Percentiles rank a stretch among this genome's conserved stretches.
Evolutionary conservation across 2,888 invertebrate genomes (phyloP).

Genomic region (Phaedon cochleariae): DNA sequence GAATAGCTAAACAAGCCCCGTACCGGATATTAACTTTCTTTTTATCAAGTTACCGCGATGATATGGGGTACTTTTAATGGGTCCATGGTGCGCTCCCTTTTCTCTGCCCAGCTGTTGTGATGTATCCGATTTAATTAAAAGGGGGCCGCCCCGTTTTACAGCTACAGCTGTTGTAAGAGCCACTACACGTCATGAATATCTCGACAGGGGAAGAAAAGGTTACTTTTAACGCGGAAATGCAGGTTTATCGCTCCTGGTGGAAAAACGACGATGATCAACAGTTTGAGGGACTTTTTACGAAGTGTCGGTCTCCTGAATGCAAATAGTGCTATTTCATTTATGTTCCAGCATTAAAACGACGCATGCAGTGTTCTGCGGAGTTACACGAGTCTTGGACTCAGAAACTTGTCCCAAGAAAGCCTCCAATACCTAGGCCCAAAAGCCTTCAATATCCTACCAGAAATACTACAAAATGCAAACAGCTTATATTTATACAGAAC

Average conservation of each 20-base stretch:
- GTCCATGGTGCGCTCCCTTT: slow-evolving; percentile 33
- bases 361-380: too few relatives aligned
- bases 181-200: slow-evolving; percentile 37
- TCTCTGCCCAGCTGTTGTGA: slow-evolving; percentile 53
- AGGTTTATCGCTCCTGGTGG: neutral
- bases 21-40: slow-evolving; percentile 50
- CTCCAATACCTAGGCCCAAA: too few relatives aligned
- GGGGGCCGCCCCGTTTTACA: slow-evolving; percentile 40
- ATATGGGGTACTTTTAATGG: slow-evolving; percentile 40
- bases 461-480: too few relatives aligned
- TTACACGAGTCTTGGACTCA: too few relatives aligned
- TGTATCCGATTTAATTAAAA: slow-evolving; percentile 57
- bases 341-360: too few relatives aligned
- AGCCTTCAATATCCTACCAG: too few relatives aligned
- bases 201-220: slow-evolving; percentile 12
- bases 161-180: slow-evolving; percentile 41
- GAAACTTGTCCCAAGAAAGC: too few relatives aligned
- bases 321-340: too few relatives aligned
- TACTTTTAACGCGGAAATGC: neutral
- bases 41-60: slow-evolving; percentile 44
- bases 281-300: too few relatives aligned
- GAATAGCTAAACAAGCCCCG: slow-evolving; percentile 38
- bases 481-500: too few relatives aligned
- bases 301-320: too few relatives aligned
- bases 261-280: too few relatives aligned